Percentiles rank a stretch among this genome's conserved stretches.
phyloP scores from a whole-genome alignment of 2,888 invertebrate species.

The Apeira syringaria region DNA sequence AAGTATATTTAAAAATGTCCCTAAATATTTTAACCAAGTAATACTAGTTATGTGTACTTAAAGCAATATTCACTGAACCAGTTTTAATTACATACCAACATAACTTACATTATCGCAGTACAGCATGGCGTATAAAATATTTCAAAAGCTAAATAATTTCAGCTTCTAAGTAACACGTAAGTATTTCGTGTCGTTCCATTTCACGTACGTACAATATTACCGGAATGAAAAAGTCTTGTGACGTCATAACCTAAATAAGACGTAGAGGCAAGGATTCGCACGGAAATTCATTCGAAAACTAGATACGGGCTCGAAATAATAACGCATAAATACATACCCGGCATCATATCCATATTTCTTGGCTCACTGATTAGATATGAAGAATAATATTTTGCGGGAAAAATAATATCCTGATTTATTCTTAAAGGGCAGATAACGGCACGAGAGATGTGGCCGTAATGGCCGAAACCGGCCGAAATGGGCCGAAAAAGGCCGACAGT shows the following conservation, averaged over 20 bases:
- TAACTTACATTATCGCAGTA: background rate
- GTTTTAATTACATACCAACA: background rate
- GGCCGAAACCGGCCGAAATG: slow-evolving; percentile 61
- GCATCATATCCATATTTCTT: slow-evolving; percentile 65
- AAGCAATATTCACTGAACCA: background rate
- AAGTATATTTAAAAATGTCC: too few relatives aligned
- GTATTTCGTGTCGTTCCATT: slow-evolving; percentile 12
- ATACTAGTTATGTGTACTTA: too few relatives aligned
- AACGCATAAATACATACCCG: slow-evolving; percentile 56
- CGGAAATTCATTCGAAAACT: slow-evolving; percentile 11
- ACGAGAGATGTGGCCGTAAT: slow-evolving; percentile 67
- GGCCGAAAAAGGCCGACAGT: slow-evolving; percentile 56
- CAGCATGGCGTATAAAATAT: slow-evolving; percentile 17
- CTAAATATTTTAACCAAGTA: too few relatives aligned
- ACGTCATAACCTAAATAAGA: slow-evolving; percentile 23
- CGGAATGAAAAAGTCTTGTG: slow-evolving; percentile 14
- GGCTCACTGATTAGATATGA: slow-evolving; percentile 74
- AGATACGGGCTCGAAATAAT: slow-evolving; percentile 35
- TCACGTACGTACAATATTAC: slow-evolving; percentile 14
- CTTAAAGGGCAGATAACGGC: slow-evolving; percentile 67
- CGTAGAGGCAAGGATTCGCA: slow-evolving; percentile 9
- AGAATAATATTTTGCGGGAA: slow-evolving; percentile 69
- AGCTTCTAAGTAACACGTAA: slow-evolving; percentile 5
- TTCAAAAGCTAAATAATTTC: slow-evolving; percentile 4
- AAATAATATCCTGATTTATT: slow-evolving; percentile 78